Evolutionary conservation across 2,888 invertebrate species (phyloP).

Genomic region (Smittia aterrima): DNA sequence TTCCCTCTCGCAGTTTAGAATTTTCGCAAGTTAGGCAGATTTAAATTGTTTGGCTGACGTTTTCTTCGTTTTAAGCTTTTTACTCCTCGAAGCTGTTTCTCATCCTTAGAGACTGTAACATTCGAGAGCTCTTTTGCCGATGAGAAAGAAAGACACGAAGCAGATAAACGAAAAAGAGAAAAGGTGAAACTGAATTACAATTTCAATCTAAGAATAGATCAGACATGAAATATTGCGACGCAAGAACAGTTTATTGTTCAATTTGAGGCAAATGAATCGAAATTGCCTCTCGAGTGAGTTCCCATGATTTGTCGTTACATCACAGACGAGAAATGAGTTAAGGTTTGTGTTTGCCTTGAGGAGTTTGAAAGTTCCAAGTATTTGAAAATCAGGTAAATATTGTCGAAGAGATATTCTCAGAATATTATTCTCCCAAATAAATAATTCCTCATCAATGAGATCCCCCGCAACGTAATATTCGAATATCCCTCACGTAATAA

Average conservation of each 20-base stretch:
- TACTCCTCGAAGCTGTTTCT: neutral
- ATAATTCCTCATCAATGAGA: too few relatives aligned
- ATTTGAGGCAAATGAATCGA: too few relatives aligned
- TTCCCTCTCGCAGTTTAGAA: neutral
- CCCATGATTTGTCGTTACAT: too few relatives aligned
- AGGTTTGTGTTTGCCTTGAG: too few relatives aligned
- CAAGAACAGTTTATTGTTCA: too few relatives aligned
- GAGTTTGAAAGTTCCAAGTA: too few relatives aligned
- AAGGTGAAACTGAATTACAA: constrained; percentile 10
- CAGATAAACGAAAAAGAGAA: neutral
- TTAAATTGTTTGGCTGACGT: neutral
- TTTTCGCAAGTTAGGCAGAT: neutral
- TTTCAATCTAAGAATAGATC: neutral
- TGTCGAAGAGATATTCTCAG: too few relatives aligned
- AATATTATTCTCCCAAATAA: too few relatives aligned
- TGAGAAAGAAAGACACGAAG: neutral
- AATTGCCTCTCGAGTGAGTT: too few relatives aligned
- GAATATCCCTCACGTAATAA: too few relatives aligned
- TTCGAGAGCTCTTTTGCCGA: neutral
- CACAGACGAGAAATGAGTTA: neutral
- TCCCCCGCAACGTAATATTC: too few relatives aligned
- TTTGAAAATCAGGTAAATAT: too few relatives aligned
- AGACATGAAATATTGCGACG: constrained; percentile 8
- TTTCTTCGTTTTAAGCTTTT: neutral
- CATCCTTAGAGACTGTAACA: neutral